phyloP scores from a whole-genome alignment of 2,888 invertebrate species.

The Eristalis pertinax region DNA sequence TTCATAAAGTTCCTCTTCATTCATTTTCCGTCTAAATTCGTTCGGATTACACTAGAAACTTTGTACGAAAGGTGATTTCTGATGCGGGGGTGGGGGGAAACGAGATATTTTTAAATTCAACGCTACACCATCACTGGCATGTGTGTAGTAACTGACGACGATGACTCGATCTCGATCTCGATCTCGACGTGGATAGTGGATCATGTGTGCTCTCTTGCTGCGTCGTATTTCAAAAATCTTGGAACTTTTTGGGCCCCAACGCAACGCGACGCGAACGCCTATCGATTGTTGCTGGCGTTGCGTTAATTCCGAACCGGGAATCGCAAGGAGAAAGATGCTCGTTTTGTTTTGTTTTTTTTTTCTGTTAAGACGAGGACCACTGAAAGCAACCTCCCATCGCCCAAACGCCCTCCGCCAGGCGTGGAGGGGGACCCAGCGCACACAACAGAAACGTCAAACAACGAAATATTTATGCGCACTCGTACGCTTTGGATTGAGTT shows the following conservation, averaged over 20 bases:
- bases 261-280: background rate
- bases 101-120: slow-evolving; percentile 43
- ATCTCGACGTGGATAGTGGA: too few relatives aligned
- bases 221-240: background rate
- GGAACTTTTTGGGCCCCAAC: background rate
- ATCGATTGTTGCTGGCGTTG: background rate
- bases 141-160: background rate
- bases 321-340: background rate
- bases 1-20: background rate
- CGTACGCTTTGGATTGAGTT: slow-evolving; percentile 66
- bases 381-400: too few relatives aligned
- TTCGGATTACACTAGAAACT: slow-evolving; percentile 5
- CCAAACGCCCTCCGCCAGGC: background rate
- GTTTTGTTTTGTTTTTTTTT: too few relatives aligned
- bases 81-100: background rate
- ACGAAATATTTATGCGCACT: slow-evolving; percentile 66
- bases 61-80: background rate
- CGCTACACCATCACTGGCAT: background rate
- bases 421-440: background rate
- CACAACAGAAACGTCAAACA: slow-evolving; percentile 57
- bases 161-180: background rate
- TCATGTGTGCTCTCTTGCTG: background rate
- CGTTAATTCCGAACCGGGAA: background rate
- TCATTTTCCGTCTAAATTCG: background rate
- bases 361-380: background rate